Conservation (phyloP, 2,888 invertebrate genomes). For the Cheilosia pagana region DNA sequence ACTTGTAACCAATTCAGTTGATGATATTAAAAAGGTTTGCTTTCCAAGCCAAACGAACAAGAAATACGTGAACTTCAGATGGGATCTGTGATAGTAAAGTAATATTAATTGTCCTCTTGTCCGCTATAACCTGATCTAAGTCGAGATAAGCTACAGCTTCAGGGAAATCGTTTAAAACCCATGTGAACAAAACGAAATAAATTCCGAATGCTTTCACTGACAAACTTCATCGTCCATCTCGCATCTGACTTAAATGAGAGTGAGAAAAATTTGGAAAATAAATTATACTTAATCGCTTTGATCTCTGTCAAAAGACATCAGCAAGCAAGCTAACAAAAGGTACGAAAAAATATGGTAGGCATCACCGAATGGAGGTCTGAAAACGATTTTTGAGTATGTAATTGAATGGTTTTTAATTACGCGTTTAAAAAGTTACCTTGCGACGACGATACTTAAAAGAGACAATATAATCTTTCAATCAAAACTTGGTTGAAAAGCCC, state of each 20-base stretch:
- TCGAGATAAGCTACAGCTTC: constrained; percentile 49
- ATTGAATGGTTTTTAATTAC: constrained; percentile 64
- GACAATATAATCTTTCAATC: neutral
- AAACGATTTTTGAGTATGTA: constrained; percentile 49
- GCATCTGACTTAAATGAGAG: constrained; percentile 11
- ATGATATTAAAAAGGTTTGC: constrained; percentile 55
- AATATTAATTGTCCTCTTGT: constrained; percentile 68
- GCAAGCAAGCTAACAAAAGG: constrained; percentile 18
- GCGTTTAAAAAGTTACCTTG: constrained; percentile 30
- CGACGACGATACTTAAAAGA: no score
- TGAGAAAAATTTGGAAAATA: constrained; percentile 41
- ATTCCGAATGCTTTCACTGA: constrained; percentile 43
- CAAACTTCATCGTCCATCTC: neutral
- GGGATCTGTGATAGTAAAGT: constrained; percentile 51
- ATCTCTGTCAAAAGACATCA: constrained; percentile 20
- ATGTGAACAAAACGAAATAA: constrained; percentile 53
- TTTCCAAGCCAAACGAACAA: constrained; percentile 23
- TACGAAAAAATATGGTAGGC: constrained; percentile 1
- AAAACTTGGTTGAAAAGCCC: constrained; percentile 28
- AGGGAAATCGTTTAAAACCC: constrained; percentile 47
- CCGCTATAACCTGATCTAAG: constrained; percentile 60
- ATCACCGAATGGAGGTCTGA: constrained; percentile 15
- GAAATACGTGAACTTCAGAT: constrained; percentile 51
- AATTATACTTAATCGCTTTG: constrained; percentile 54
- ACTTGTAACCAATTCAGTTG: constrained; percentile 39